Evolutionary conservation across 2,888 invertebrate species (phyloP), one percentile per base, ranked within the genome.

Genomic region (Hypsopygia costalis): DNA sequence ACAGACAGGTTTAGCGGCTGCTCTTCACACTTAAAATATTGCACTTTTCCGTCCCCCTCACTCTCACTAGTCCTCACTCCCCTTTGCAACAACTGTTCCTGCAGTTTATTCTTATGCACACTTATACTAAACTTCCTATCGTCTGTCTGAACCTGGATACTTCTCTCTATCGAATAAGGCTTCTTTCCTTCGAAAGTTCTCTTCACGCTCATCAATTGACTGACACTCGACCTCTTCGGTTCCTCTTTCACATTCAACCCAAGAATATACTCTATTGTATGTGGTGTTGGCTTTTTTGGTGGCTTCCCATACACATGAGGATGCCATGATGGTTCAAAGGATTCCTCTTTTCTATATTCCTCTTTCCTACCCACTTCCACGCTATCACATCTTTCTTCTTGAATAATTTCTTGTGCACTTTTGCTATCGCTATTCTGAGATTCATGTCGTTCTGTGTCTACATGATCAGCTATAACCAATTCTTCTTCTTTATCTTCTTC

Each of bases 241-340:
- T 63, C 67, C 12, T 53, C 58, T 46, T 34, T 46, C 7, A 40
- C 36, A 8, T 29, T 41, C 46, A 93, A 82, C 11, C 96, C 96
- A 58, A 98, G 89, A 53, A 97, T 97, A 70, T 97, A 95, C 51
- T 94, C 94, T 66, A 98, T 97, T 29, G 93, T 92, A 77, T 97
- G 96, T 3, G 97, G 95, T 1, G 97, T 97, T 1, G 96, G 96
- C 40, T 91, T 91, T 57, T 93, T 93, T 6, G 95, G 95, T 7
- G 95, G 93, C 58, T 93, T 93, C 1, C 93, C 94, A 73, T 97
- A 97, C 11, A 97, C 95, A 75, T 97, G 97, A 25, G 96, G 94
- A 83, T 97, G 97, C 97, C 97, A 97, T 28, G 95, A 81, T 1
- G 69, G 77, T 51, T 81, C 82, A 1, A 48, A 62, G 2, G 41